These are phyloP conservation scores for Butorides virescens DNA, from an alignment of 2,113 vertebrate species.

Conservation along the genomic window DNA sequence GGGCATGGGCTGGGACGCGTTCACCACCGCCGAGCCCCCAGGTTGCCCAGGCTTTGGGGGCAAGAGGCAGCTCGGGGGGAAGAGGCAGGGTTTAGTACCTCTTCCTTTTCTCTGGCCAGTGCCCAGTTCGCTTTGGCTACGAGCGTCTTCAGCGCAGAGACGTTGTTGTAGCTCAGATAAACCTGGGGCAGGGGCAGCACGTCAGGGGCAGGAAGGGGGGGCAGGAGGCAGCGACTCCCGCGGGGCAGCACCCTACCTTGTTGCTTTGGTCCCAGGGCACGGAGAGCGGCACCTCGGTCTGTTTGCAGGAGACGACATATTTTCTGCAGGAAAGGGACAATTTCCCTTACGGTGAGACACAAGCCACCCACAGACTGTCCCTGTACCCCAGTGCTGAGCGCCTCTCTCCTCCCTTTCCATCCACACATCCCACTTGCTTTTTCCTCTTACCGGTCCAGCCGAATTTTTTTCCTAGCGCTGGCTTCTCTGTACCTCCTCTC, in stretches of 20 bases:
- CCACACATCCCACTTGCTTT: background rate
- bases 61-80: fast-evolving
- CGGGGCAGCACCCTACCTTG: slow-evolving; percentile 77
- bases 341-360: background rate
- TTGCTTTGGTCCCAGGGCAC: slow-evolving; percentile 97
- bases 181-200: slow-evolving; percentile 73
- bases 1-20: fast-evolving
- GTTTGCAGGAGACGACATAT: slow-evolving; percentile 90
- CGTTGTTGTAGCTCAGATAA: slow-evolving; percentile 96
- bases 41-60: fast-evolving
- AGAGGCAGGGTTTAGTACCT: slow-evolving; percentile 69
- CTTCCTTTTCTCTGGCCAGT: slow-evolving; percentile 84
- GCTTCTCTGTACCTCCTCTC: slow-evolving; percentile 91
- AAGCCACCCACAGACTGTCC: background rate
- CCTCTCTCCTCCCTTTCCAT: background rate
- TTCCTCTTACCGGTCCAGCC: slow-evolving; percentile 84
- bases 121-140: slow-evolving; percentile 87
- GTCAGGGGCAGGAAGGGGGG: background rate
- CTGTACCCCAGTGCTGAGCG: background rate
- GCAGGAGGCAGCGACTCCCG: background rate
- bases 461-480: slow-evolving; percentile 90
- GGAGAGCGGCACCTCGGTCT: slow-evolving; percentile 86
- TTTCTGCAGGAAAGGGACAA: slow-evolving; percentile 75
- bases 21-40: fast-evolving
- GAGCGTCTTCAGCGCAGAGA: slow-evolving; percentile 90